Evolutionary conservation across 1,140 invertebrate genomes (phyloP), one percentile per base, ranked within the genome.

Genomic region (Hypothenemus hampei): DNA sequence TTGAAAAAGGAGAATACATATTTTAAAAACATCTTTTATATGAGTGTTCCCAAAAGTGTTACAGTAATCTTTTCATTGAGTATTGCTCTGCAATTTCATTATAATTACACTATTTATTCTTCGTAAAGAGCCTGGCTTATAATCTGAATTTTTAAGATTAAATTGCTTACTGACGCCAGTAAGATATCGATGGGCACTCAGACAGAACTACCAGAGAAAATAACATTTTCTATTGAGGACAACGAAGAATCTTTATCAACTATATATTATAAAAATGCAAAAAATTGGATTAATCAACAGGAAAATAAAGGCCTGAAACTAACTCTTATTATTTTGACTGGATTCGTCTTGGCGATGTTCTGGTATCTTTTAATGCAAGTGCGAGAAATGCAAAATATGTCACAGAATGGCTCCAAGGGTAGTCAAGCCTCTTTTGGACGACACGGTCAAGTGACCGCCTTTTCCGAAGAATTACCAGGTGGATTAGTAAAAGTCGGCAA

Each of bases 401-500:
- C 83, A 0, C 82, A 83, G 71, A 80, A 81, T 43, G 77, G 77
- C 15, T 79, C 77, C 2, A 68, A 72, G 23, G 65, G 69, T 2
- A 78, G 74, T 23, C 60, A 60, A 13, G 53, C 53, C 23, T 67
- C 66, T 4, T n/a, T 45, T 35, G 53, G 51, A 15, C 59, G 24
- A 46, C 56, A 59, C 22, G 73, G 74, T 0, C 67, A 74, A 67
- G 71, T 76, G 58, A 78, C 78, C 61, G 66, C 73, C 59, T 48
- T 71, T 36, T 65, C 75, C 7, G 78, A 85, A 54, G 85, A 89
- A 57, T 69, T 89, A 3, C 82, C 84, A 1, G 80, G 87, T 55
- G 91, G 91, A 0, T 75, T 82, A 47, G 79, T 91, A 5, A 78
- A 80, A 59, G 84, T 98, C 46, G 95, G 96, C 1, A 94, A 94